Evolutionary conservation across 2,113 vertebrate species (phyloP), one percentile per base, ranked within the genome.

Genomic region (Dipodomys merriami): DNA sequence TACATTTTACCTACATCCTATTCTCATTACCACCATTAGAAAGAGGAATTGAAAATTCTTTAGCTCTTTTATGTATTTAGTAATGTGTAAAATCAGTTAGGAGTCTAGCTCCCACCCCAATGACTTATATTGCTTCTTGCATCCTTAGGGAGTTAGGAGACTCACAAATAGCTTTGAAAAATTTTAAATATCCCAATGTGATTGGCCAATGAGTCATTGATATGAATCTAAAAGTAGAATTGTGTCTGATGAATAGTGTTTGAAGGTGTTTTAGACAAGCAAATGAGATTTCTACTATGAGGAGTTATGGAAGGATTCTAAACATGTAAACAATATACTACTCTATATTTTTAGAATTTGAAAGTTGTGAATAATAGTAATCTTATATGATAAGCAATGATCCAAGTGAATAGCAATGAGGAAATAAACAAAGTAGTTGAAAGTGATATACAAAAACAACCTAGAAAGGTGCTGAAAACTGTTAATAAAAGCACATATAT

Each of bases 1-100:
- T 86, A 93, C 67, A 64, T 62, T 86, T 92, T 95, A 25, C 46
- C 57, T 87, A 3, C 9, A 81, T 92, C 27, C n/a, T 88, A 11
- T 88, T 86, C 46, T 92, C 57, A 53, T 89, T 91, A 62, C 25
- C 22, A 25, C 67, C 12, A 9, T 78, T 18, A 49, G 35, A 53
- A 18, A 29, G 73, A 79, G 35, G n/a, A 69, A 30, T 8, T 49
- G 27, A 86, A 83, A 68, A 53, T 44, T 93, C 49, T 68, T 87
- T 39, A 33, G 79, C 62, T 69, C 60, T n/a, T 71, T 81, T 83
- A 35, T 67, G 22, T 60, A 25, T 13, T 83, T 89, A 87, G 27
- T 46, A 78, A 77, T 68, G 8, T 83, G 5, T 73, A 10, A 6
- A 16, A 53, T 83, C 60, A 19, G 15, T 65, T 86, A 78, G 73